phyloP scores from a whole-genome alignment of 2,113 vertebrate genomes.

The Stigmatopora argus region DNA sequence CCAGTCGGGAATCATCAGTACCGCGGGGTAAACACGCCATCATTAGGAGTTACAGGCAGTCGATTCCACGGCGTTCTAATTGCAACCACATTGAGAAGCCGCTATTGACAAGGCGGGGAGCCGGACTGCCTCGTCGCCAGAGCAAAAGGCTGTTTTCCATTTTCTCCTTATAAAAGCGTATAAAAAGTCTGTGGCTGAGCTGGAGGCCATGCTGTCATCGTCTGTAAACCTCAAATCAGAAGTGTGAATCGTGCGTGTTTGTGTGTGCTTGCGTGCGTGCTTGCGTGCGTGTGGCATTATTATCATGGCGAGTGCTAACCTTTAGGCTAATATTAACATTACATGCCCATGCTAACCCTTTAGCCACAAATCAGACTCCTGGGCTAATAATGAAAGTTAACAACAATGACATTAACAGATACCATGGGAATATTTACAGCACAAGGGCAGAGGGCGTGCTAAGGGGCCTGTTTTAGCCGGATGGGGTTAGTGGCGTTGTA shows the following conservation, averaged over 20 bases:
- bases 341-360: conserved; percentile 65
- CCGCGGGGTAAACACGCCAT: conserved; percentile 53
- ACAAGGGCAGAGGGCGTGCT: conserved; percentile 41
- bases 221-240: conserved; percentile 63
- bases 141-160: conserved; percentile 61
- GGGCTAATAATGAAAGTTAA: conserved; percentile 69
- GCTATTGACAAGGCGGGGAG: conserved; percentile 63
- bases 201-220: conserved; percentile 65
- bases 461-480: conserved; percentile 43
- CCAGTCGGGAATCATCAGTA: conserved; percentile 43
- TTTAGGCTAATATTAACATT: conserved; percentile 71
- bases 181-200: conserved; percentile 65
- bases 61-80: conserved; percentile 58
- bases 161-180: conserved; percentile 64
- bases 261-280: conserved; percentile 25
- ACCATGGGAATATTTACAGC: conserved; percentile 63
- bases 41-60: conserved; percentile 61
- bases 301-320: conserved; percentile 44
- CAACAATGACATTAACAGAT: conserved; percentile 71
- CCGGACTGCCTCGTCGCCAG: conserved; percentile 37
- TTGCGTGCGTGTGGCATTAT: conserved; percentile 47
- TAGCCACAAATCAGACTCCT: conserved; percentile 65
- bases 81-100: conserved; percentile 59
- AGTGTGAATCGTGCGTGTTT: conserved; percentile 61
- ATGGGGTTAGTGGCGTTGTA: conserved; percentile 49